Evolutionary conservation across 2,888 invertebrate species (phyloP).

Genomic region (Lasioglossum oenotherae): DNA sequence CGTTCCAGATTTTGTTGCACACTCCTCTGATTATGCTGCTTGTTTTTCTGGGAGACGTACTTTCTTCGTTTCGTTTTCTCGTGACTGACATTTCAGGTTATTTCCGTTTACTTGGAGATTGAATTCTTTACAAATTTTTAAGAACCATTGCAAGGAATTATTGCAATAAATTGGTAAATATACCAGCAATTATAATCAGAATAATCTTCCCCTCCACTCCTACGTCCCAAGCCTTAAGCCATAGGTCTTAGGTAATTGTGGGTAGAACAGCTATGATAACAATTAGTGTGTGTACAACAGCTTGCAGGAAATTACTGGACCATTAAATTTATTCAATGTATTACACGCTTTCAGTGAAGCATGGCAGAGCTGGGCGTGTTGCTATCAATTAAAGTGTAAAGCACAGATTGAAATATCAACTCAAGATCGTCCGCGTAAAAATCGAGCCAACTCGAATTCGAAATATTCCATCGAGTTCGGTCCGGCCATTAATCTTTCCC

Average conservation of each 20-base stretch:
- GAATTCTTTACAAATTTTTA: not conserved
- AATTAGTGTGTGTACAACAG: not conserved
- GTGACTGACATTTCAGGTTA: too few relatives aligned
- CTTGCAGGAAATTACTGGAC: not conserved
- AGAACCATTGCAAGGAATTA: not conserved
- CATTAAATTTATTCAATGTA: not conserved
- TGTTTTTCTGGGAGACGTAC: not conserved
- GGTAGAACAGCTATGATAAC: not conserved
- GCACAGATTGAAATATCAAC: not conserved
- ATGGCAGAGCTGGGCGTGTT: not conserved
- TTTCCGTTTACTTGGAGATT: not conserved
- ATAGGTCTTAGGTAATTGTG: too few relatives aligned
- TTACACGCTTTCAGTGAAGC: not conserved
- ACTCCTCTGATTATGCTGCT: not conserved
- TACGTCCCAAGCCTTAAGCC: not conserved
- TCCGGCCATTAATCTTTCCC: not conserved
- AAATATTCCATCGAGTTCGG: not conserved
- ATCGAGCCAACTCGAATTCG: not conserved
- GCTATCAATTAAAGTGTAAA: not conserved
- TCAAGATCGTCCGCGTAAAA: not conserved
- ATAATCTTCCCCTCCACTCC: not conserved
- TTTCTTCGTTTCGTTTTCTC: too few relatives aligned
- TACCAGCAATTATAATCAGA: not conserved
- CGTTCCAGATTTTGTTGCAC: not conserved
- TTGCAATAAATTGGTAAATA: not conserved